These are phyloP conservation scores for Brachyrhaphis roseni DNA, from an alignment of 2,797 vertebrate species.

Conservation along the genomic window DNA sequence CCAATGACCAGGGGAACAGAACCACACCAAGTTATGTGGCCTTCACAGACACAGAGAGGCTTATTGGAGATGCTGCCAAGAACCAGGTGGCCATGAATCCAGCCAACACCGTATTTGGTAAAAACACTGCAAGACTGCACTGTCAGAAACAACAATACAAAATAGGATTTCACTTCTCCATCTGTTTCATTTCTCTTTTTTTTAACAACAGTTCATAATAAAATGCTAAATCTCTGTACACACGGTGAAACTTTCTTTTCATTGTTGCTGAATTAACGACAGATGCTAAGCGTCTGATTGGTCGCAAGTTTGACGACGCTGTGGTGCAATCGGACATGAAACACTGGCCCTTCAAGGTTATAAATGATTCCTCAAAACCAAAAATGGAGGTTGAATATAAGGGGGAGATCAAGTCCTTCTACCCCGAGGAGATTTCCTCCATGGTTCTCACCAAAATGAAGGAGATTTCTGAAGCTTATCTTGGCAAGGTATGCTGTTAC, in stretches of 20 bases:
- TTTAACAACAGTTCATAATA: background rate
- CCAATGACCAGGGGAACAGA: conserved; percentile 87
- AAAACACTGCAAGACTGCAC: conserved; percentile 32
- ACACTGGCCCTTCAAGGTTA: conserved; percentile 91
- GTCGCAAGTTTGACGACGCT: conserved; percentile 87
- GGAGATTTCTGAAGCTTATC: conserved; percentile 90
- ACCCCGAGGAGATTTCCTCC: conserved; percentile 90
- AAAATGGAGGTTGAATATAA: conserved; percentile 92
- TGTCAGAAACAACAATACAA: background rate
- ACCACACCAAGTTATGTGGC: conserved; percentile 93
- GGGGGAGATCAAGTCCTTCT: conserved; percentile 88
- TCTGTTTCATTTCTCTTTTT: background rate
- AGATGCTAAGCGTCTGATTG: conserved; percentile 93
- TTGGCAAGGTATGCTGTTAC: conserved; percentile 84
- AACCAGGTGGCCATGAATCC: conserved; percentile 95
- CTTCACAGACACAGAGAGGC: conserved; percentile 89
- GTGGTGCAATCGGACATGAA: conserved; percentile 94
- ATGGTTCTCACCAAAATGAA: conserved; percentile 97
- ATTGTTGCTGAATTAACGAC: conserved; percentile 11
- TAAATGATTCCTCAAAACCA: conserved; percentile 87
- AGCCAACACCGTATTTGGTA: conserved; percentile 91
- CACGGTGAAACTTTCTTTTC: background rate
- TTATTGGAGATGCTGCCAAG: conserved; percentile 92
- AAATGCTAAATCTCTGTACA: background rate
- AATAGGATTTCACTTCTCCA: background rate